Evolutionary conservation across 2,797 vertebrate species (phyloP).

Genomic region (Channallabes apus): DNA sequence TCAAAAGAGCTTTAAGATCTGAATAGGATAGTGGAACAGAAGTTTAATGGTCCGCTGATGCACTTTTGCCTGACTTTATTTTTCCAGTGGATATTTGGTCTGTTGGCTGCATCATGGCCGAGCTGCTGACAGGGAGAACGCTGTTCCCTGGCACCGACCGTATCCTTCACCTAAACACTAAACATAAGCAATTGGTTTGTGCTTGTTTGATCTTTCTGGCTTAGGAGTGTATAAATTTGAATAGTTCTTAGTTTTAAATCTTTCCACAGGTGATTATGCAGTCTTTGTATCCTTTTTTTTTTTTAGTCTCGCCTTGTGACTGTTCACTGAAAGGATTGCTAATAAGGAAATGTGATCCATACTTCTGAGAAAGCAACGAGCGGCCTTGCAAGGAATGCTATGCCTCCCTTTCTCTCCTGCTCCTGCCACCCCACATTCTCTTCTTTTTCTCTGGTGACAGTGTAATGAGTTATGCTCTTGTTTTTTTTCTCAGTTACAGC

Average conservation of each 20-base stretch:
- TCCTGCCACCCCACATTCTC: background rate
- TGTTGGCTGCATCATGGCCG: conserved; percentile 99
- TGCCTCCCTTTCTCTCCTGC: conserved; percentile 8
- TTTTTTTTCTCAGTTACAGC: conserved; percentile 6
- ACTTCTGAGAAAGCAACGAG: conserved; percentile 38
- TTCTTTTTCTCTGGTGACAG: conserved; percentile 35
- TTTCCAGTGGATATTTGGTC: conserved; percentile 98
- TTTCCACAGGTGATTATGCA: background rate
- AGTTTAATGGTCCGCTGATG: conserved; percentile 17
- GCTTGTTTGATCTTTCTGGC: conserved; percentile 13
- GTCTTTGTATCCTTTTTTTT: background rate
- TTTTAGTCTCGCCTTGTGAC: conserved; percentile 21
- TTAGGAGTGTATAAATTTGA: background rate
- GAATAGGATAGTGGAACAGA: background rate
- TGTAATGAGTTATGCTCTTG: conserved; percentile 8
- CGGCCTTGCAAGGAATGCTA: conserved; percentile 40
- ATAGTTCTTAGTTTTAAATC: background rate
- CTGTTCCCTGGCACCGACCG: conserved; percentile 97
- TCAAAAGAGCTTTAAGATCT: background rate
- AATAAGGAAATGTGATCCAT: conserved; percentile 46
- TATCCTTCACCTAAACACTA: conserved; percentile 83
- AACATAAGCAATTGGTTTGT: background rate
- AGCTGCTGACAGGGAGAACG: conserved; percentile 94
- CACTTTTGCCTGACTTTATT: conserved; percentile 44
- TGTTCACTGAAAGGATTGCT: conserved; percentile 24